These are phyloP conservation scores for Myocastor coypus DNA, from an alignment of 2,113 vertebrate species.

Conservation along the genomic window DNA sequence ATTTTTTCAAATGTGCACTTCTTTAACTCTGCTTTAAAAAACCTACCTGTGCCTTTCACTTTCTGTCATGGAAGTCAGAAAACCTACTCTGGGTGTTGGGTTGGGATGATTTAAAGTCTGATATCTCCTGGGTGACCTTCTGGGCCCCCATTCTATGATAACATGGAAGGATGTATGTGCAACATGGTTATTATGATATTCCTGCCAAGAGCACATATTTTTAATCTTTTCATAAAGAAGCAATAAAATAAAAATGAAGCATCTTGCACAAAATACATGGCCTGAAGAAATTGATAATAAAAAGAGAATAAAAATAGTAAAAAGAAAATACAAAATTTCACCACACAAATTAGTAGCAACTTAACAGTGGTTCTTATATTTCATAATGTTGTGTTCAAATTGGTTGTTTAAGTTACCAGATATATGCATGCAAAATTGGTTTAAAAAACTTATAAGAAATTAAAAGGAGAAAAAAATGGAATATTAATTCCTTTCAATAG, in stretches of 20 bases:
- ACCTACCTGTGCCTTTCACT: neutral
- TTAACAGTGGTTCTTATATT: no score
- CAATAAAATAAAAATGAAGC: neutral
- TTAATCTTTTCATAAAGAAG: neutral
- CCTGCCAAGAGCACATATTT: neutral
- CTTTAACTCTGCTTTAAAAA: neutral
- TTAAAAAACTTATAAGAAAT: no score
- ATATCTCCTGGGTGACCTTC: neutral
- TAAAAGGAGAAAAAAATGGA: no score
- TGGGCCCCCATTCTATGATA: neutral
- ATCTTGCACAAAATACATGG: neutral
- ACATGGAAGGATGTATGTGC: neutral
- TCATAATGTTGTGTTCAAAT: no score
- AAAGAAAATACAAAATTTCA: no score
- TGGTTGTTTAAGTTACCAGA: no score
- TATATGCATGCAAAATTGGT: no score
- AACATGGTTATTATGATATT: neutral
- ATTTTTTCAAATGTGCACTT: neutral
- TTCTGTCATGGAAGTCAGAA: neutral
- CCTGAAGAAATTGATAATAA: conserved; percentile 1
- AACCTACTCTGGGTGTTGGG: neutral
- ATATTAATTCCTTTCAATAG: no score
- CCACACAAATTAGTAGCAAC: no score
- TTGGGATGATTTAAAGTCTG: neutral
- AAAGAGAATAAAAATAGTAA: no score